Base-by-base conservation (phyloP, 2,888 invertebrate genomes). In the Megaustenia siamemsis region DNA sequence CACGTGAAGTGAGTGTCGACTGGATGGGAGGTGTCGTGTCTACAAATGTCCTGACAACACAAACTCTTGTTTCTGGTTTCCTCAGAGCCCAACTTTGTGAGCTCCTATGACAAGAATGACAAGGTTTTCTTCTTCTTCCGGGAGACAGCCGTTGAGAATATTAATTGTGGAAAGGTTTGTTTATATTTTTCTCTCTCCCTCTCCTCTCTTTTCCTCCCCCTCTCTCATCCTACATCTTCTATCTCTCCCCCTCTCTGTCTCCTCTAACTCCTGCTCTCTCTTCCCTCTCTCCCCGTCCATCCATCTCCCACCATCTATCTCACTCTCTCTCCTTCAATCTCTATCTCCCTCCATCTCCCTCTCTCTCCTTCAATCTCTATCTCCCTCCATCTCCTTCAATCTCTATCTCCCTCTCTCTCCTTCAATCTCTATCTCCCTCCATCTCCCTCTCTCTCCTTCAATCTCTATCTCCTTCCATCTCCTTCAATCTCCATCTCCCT, bases 111-210 rank as follows among this genome's bases (percentile, higher is more conserved):
- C 93, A 97, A 97, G 71, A 97, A 97, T 77, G 95, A 96, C 90
- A 97, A 97, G 93, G 96, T 98, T 0, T 98, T 97, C 93, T 98
- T 98, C 94, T 95, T 98, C 87, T 97, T 98, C 93, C 95, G 98
- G 86, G 98, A 98, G 94, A 96, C 96, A 24, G 98, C 98, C 38
- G 97, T 98, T n/a, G 98, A 98, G 94, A 97, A 97, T 94, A 97
- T 97, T 93, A 98, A 97, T 93, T 98, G 98, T 93, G 98, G 98
- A 90, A 98, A 97, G 96, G 97, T 97, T 95, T 95, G 90, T 84
- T 24, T 18, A 6, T 38, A 8, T 38, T 35, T 38, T 49, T 24
- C 21, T 10, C 15, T 40, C 6, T 49, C 49, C 35, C 49, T 35
- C 15, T 49, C 35, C 32, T 53, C 12, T 28, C n/a, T 73, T 10